These are phyloP conservation scores for Kryptolebias ocellatus DNA, from an alignment of 2,797 vertebrate genomes.

Conservation along the genomic window DNA sequence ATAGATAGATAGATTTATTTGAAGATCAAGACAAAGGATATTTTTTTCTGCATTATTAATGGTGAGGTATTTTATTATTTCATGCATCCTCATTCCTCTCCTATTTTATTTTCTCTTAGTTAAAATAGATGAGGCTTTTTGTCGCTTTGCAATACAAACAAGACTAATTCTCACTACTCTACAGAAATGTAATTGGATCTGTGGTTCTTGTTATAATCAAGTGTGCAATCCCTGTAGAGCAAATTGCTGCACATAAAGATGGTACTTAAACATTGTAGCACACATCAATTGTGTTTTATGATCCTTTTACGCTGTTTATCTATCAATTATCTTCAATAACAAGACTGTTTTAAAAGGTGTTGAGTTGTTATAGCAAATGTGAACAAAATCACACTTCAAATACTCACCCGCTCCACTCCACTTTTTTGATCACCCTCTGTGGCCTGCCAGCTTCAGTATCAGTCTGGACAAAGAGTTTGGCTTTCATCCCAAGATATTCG, in stretches of 20 bases:
- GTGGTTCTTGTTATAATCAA: slow-evolving; percentile 29
- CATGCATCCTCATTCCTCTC: slow-evolving; percentile 7
- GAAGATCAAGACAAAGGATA: slow-evolving; percentile 37
- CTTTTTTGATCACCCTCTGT: too few relatives aligned
- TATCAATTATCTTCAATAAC: not conserved
- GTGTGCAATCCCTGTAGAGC: slow-evolving; percentile 10
- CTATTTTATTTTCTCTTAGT: slow-evolving; percentile 63
- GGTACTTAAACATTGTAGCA: not conserved
- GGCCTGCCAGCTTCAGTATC: too few relatives aligned
- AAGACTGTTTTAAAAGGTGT: not conserved
- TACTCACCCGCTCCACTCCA: not conserved
- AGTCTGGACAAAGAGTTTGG: too few relatives aligned
- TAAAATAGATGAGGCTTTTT: slow-evolving; percentile 64
- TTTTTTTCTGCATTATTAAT: slow-evolving; percentile 64
- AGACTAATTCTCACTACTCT: slow-evolving; percentile 58
- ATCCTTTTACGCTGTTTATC: not conserved
- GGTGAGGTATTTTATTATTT: slow-evolving; percentile 70
- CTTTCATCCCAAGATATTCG: too few relatives aligned
- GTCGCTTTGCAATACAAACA: slow-evolving; percentile 51
- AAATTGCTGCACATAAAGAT: slow-evolving; percentile 23
- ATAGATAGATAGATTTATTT: too few relatives aligned
- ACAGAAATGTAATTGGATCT: slow-evolving; percentile 44
- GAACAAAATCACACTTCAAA: not conserved
- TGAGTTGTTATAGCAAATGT: not conserved
- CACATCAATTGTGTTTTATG: slow-evolving; percentile 17